Evolutionary conservation across 2,113 vertebrate genomes (phyloP).

Genomic region (Protomyctophum bolini): DNA sequence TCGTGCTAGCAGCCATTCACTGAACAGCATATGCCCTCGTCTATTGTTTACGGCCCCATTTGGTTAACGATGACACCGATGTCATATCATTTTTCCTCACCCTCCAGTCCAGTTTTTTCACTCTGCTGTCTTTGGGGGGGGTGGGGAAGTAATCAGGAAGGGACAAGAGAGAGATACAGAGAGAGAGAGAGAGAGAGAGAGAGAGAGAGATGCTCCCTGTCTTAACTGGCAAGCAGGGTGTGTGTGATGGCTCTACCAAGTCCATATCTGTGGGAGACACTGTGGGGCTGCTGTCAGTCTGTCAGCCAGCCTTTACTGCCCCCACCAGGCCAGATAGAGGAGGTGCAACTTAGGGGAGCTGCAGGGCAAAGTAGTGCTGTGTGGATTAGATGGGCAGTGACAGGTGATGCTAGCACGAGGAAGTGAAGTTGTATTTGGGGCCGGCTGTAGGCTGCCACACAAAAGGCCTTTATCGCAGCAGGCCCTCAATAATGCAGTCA

Average conservation of each 20-base stretch:
- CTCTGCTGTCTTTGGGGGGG: slow-evolving; percentile 50
- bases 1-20: slow-evolving; percentile 56
- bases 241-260: slow-evolving; percentile 34
- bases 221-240: slow-evolving; percentile 46
- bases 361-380: background rate
- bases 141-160: slow-evolving; percentile 55
- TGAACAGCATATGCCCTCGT: slow-evolving; percentile 64
- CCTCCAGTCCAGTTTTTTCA: slow-evolving; percentile 25
- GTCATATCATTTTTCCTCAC: slow-evolving; percentile 67
- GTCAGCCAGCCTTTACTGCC: slow-evolving; percentile 70
- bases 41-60: slow-evolving; percentile 70
- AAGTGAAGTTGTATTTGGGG: slow-evolving; percentile 37
- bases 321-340: slow-evolving; percentile 58
- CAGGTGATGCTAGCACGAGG: slow-evolving; percentile 58
- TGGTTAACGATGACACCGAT: slow-evolving; percentile 72
- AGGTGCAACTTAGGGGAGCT: slow-evolving; percentile 37
- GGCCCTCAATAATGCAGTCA: slow-evolving; percentile 16
- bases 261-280: slow-evolving; percentile 5
- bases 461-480: slow-evolving; percentile 19
- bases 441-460: slow-evolving; percentile 23
- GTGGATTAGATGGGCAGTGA: slow-evolving; percentile 50
- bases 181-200: slow-evolving; percentile 65
- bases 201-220: slow-evolving; percentile 62
- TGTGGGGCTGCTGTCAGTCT: slow-evolving; percentile 7
- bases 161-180: slow-evolving; percentile 49